Percentiles rank a stretch among this genome's conserved stretches.
Conservation (phyloP, 1,140 invertebrate species). For the Drosophila sp. region DNA sequence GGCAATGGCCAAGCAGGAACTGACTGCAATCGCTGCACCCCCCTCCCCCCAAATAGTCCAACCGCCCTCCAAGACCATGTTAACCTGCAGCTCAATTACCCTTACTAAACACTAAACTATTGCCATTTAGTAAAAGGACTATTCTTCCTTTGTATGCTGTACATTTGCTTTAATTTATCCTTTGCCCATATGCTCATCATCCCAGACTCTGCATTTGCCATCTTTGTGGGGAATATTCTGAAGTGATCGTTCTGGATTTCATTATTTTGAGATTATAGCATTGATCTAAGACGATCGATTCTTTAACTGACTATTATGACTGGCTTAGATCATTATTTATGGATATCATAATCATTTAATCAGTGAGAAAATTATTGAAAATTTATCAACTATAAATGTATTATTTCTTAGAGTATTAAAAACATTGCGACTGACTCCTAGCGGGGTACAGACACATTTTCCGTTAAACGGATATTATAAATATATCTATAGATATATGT, state of each 20-base stretch:
- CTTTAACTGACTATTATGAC: too few species aligned
- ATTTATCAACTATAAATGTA: not conserved
- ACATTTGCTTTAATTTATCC: too few species aligned
- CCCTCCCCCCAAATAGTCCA: constrained; percentile 3
- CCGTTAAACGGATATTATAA: constrained; percentile 73
- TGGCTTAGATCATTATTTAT: too few species aligned
- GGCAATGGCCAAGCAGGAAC: not conserved
- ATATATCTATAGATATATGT: constrained; percentile 22
- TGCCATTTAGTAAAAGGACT: not conserved
- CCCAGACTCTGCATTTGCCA: too few species aligned
- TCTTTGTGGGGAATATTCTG: too few species aligned
- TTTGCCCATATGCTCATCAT: too few species aligned
- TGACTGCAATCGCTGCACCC: not conserved
- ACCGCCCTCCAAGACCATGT: not conserved
- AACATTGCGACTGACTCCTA: not conserved
- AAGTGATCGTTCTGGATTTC: too few species aligned
- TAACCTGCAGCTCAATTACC: constrained; percentile 1
- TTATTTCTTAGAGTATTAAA: not conserved
- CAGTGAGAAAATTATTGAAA: not conserved
- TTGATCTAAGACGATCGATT: too few species aligned
- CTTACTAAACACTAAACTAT: not conserved
- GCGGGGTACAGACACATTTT: constrained; percentile 8
- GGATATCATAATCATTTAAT: too few species aligned
- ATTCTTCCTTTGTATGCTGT: too few species aligned
- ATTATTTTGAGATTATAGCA: too few species aligned